Conservation (phyloP, 2,113 vertebrate species). For the Hypanus sabinus region DNA sequence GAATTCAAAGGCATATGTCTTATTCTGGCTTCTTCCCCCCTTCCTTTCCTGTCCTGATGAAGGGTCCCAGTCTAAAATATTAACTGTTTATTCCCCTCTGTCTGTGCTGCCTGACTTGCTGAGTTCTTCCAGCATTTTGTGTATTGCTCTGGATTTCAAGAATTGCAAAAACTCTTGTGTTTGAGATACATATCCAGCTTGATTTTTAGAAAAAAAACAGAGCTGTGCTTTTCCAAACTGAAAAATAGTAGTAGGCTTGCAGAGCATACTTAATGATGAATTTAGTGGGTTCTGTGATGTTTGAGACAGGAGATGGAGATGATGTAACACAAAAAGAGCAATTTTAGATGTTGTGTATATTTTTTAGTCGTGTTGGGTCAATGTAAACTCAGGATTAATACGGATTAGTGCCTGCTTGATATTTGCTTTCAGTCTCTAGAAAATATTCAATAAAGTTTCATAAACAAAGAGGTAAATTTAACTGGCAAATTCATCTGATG, state of each 20-base stretch:
- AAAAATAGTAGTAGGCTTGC: neutral
- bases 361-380: neutral
- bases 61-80: too few relatives aligned
- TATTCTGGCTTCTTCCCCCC: too few relatives aligned
- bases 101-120: too few relatives aligned
- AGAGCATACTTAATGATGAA: neutral
- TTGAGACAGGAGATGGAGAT: neutral
- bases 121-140: too few relatives aligned
- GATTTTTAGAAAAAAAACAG: too few relatives aligned
- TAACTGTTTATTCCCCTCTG: too few relatives aligned
- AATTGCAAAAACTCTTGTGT: too few relatives aligned
- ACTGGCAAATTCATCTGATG: too few relatives aligned
- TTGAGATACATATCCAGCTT: too few relatives aligned
- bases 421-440: neutral
- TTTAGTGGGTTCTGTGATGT: neutral
- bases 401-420: neutral
- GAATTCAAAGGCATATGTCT: neutral
- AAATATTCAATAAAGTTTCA: neutral
- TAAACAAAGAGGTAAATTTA: neutral
- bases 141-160: too few relatives aligned
- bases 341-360: neutral
- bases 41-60: too few relatives aligned
- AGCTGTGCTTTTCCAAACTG: too few relatives aligned
- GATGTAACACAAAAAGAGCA: neutral
- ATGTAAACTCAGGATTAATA: neutral